Percentiles rank a stretch among this genome's conserved stretches.
phyloP scores from a whole-genome alignment of 1,140 invertebrate species.

The Harpegnathos saltator region DNA sequence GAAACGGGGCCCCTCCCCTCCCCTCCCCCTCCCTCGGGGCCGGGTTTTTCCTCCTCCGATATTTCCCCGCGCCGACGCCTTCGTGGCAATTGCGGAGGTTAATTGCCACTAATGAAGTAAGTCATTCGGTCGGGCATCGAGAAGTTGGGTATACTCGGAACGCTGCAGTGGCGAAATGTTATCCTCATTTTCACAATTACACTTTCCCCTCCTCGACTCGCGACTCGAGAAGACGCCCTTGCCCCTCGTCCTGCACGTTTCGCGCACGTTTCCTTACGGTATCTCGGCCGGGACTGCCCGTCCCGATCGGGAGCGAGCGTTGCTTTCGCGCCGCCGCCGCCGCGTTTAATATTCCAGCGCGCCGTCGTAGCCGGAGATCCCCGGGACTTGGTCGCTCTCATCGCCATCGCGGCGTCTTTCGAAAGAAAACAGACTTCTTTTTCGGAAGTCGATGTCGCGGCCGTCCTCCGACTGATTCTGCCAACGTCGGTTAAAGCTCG shows the following conservation, averaged over 20 bases:
- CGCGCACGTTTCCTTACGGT: constrained; percentile 14
- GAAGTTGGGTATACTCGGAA: constrained; percentile 29
- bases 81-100: constrained; percentile 78
- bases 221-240: no score
- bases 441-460: no score
- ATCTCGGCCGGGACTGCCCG: neutral
- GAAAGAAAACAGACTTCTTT: no score
- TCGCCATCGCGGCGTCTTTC: no score
- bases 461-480: no score
- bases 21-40: no score
- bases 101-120: constrained; percentile 80
- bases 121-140: constrained; percentile 34
- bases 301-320: constrained; percentile 12
- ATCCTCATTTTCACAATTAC: constrained; percentile 65
- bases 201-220: neutral
- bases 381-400: no score
- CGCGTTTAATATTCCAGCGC: neutral
- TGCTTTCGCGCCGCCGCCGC: neutral
- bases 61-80: constrained; percentile 67
- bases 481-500: no score
- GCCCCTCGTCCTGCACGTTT: neutral
- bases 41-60: neutral
- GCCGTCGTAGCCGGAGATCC: no score
- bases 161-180: constrained; percentile 60
- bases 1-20: neutral